A percentile compares a stretch with the other conserved stretches of the same genome.
Conservation (phyloP, 1,140 invertebrate genomes). For the Aphelinus atriplicis region DNA sequence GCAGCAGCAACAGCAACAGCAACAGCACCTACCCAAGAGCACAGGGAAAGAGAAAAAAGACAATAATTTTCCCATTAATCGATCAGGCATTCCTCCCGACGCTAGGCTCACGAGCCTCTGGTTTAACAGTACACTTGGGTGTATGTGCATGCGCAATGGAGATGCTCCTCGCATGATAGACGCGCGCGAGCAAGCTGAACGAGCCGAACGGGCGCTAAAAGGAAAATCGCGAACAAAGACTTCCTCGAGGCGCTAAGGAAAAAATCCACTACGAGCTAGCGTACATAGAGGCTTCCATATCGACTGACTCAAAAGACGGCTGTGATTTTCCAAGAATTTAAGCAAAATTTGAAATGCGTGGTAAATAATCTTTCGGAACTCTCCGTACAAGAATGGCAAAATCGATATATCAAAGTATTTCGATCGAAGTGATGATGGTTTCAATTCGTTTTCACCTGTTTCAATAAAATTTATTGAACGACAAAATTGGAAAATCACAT, state of each 20-base stretch:
- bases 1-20: too few species aligned
- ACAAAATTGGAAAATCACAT: too few species aligned
- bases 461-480: too few species aligned
- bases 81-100: constrained; percentile 27
- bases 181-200: constrained; percentile 1
- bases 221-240: constrained; percentile 8
- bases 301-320: not conserved
- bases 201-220: not conserved
- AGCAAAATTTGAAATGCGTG: too few species aligned
- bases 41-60: not conserved
- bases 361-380: too few species aligned
- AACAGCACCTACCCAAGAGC: too few species aligned
- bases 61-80: constrained; percentile 34
- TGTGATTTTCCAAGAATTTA: too few species aligned
- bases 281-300: not conserved
- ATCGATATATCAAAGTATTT: too few species aligned
- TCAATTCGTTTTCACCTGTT: too few species aligned
- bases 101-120: not conserved
- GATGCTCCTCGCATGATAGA: constrained; percentile 27
- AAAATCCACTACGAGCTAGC: not conserved
- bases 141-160: not conserved
- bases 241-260: constrained; percentile 16
- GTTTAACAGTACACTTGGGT: not conserved
- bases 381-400: too few species aligned
- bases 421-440: too few species aligned